phyloP scores from a whole-genome alignment of 92 coral and sea anemone genomes.

The Nematostella vectensis region DNA sequence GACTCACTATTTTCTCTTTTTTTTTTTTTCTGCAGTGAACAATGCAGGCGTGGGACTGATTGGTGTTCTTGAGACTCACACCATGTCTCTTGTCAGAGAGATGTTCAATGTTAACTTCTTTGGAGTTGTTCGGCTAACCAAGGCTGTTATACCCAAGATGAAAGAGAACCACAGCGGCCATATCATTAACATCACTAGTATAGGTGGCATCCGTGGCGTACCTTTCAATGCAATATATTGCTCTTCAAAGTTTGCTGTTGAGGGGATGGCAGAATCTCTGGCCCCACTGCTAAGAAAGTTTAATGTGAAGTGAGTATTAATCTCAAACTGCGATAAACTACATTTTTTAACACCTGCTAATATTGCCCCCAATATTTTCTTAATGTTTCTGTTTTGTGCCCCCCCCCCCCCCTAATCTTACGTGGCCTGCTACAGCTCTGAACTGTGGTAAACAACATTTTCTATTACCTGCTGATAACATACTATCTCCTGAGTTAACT shows the following conservation, averaged over 20 bases:
- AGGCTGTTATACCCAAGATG: constrained; percentile 76
- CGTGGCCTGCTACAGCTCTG: too few relatives aligned
- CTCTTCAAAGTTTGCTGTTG: constrained; percentile 82
- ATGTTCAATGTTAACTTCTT: constrained; percentile 72
- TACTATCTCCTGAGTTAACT: too few relatives aligned
- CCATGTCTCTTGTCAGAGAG: constrained; percentile 33
- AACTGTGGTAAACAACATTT: too few relatives aligned
- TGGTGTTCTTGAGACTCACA: constrained; percentile 68
- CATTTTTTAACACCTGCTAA: too few relatives aligned
- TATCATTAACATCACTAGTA: constrained; percentile 64
- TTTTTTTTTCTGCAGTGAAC: too few relatives aligned
- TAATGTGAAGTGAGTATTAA: constrained; percentile 65
- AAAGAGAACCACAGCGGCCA: constrained; percentile 63
- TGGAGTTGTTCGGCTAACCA: constrained; percentile 64
- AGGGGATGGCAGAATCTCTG: constrained; percentile 75
- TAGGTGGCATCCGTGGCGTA: constrained; percentile 60
- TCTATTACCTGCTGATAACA: too few relatives aligned
- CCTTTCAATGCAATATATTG: constrained; percentile 74
- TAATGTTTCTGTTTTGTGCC: too few relatives aligned
- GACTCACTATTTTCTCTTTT: too few relatives aligned
- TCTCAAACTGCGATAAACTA: too few relatives aligned
- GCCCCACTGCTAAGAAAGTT: constrained; percentile 68
- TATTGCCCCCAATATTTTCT: too few relatives aligned
- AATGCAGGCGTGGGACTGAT: constrained; percentile 81
- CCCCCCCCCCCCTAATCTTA: too few relatives aligned